These are phyloP conservation scores for Physocephala rufipes DNA, from an alignment of 2,888 invertebrate species.

Conservation along the genomic window DNA sequence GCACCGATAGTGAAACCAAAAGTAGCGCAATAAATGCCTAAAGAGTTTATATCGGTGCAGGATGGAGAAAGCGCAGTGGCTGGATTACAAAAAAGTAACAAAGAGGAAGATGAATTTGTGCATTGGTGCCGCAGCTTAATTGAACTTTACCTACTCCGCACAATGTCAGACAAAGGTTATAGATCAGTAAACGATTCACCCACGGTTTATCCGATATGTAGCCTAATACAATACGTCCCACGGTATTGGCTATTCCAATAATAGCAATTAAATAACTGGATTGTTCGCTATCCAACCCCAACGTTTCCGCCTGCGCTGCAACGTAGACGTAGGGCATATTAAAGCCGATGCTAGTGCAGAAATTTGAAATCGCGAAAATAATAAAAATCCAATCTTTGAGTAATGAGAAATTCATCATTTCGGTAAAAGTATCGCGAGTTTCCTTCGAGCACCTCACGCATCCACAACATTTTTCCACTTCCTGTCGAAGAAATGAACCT, in stretches of 20 bases:
- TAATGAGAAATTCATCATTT: slow-evolving; percentile 88
- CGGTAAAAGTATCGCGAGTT: slow-evolving; percentile 75
- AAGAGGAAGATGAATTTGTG: background rate
- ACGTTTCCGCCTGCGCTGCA: slow-evolving; percentile 75
- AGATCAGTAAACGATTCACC: slow-evolving; percentile 89
- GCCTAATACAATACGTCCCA: slow-evolving; percentile 89
- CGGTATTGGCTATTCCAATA: slow-evolving; percentile 87
- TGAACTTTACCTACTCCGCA: slow-evolving; percentile 83
- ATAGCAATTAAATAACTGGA: slow-evolving; percentile 80
- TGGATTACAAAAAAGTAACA: slow-evolving; percentile 54
- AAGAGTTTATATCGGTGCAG: slow-evolving; percentile 76
- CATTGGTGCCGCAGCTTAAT: too few relatives aligned
- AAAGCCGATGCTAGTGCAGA: slow-evolving; percentile 87
- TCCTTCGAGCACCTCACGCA: slow-evolving; percentile 76
- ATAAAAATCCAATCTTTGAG: slow-evolving; percentile 87
- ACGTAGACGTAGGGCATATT: slow-evolving; percentile 92
- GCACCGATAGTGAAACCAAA: slow-evolving; percentile 95
- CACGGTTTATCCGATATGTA: slow-evolving; percentile 88
- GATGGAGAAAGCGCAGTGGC: slow-evolving; percentile 84
- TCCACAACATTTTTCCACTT: slow-evolving; percentile 66
- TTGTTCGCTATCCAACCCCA: slow-evolving; percentile 69
- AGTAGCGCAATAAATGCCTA: slow-evolving; percentile 79
- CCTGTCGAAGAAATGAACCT: slow-evolving; percentile 48
- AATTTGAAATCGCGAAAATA: slow-evolving; percentile 91
- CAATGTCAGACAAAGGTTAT: slow-evolving; percentile 86